A percentile compares a stretch with the other conserved stretches of the same genome.
Conservation (phyloP, 2,888 invertebrate species). For the Hymenopus coronatus region DNA sequence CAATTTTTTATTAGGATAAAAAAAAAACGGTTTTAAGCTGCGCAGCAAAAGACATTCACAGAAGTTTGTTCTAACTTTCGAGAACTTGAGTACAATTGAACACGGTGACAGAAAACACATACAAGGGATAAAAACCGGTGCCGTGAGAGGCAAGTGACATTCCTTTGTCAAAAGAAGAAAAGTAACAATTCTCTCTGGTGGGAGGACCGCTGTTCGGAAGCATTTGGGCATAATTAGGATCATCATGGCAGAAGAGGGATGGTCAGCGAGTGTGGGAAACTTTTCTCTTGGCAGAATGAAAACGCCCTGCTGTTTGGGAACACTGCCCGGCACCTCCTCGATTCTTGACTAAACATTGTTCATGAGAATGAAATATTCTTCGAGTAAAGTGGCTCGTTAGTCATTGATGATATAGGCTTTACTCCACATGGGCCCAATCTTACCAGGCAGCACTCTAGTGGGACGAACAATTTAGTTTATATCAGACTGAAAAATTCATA, state of each 20-base stretch:
- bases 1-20: too few species aligned
- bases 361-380: too few species aligned
- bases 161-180: neutral
- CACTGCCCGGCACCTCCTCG: too few species aligned
- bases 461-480: too few species aligned
- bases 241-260: neutral
- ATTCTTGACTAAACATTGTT: too few species aligned
- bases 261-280: neutral
- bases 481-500: too few species aligned
- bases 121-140: neutral
- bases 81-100: neutral
- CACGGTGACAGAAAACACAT: too few species aligned
- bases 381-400: too few species aligned
- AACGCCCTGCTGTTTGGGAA: too few species aligned
- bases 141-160: neutral
- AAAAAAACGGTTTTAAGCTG: neutral
- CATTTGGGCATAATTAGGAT: neutral
- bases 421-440: too few species aligned
- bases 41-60: neutral
- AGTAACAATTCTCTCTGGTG: neutral
- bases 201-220: neutral
- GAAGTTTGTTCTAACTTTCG: neutral
- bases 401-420: too few species aligned
- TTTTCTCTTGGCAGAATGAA: neutral
- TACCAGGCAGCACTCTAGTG: too few species aligned